A percentile compares a stretch with the other conserved stretches of the same genome.
Evolutionary conservation across 1,140 invertebrate genomes (phyloP).

Genomic region (Heterodera schachtii): DNA sequence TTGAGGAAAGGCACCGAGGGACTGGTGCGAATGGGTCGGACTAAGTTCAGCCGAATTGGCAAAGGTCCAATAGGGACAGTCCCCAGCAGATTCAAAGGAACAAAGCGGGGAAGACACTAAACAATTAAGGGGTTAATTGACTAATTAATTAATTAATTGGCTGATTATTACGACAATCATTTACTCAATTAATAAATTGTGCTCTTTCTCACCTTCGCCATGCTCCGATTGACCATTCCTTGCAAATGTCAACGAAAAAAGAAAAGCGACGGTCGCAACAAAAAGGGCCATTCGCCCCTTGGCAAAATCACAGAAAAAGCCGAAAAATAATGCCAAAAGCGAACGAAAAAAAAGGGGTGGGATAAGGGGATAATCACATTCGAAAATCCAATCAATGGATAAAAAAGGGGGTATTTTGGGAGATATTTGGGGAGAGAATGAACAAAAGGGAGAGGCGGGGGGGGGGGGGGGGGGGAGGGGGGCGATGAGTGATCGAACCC

Average conservation of each 20-base stretch:
- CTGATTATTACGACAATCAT: not conserved
- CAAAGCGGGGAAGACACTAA: not conserved
- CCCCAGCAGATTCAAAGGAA: not conserved
- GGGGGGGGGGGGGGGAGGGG: too few species aligned
- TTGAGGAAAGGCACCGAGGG: constrained; percentile 20
- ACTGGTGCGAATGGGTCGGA: not conserved
- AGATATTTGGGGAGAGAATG: not conserved
- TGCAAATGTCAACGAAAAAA: not conserved
- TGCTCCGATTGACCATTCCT: not conserved
- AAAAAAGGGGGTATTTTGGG: not conserved
- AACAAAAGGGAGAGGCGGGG: not conserved
- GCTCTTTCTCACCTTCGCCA: not conserved
- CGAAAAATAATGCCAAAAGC: not conserved
- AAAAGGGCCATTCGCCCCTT: not conserved
- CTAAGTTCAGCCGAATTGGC: constrained; percentile 37
- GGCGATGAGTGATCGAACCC: not conserved
- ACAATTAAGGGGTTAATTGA: not conserved
- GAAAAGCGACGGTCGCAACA: not conserved
- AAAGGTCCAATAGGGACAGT: constrained; percentile 35
- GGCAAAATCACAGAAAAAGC: not conserved
- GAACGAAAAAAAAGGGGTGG: not conserved
- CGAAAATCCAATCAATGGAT: not conserved
- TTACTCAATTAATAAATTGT: too few species aligned
- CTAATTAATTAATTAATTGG: too few species aligned
- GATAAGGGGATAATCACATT: not conserved